A percentile compares a stretch with the other conserved stretches of the same genome.
Conservation (phyloP, 2,797 vertebrate genomes). For the Semaprochilodus insignis region DNA sequence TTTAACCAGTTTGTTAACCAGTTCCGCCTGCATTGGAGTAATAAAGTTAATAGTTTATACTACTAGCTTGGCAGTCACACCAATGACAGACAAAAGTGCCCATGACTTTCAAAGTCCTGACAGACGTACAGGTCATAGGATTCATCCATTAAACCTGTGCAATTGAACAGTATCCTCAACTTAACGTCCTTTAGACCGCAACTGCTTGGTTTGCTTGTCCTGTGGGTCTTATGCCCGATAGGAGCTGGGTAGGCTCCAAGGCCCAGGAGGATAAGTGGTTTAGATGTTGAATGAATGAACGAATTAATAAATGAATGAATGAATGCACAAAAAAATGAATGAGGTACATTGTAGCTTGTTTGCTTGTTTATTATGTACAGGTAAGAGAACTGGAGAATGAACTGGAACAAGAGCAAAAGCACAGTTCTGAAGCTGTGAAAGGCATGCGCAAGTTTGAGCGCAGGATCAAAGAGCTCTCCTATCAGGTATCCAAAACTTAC, state of each 20-base stretch:
- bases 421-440: constrained; percentile 74
- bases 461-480: constrained; percentile 79
- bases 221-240: too few relatives aligned
- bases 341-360: too few relatives aligned
- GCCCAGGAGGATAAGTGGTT: too few relatives aligned
- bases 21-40: neutral
- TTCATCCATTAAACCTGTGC: neutral
- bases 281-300: too few relatives aligned
- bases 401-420: constrained; percentile 75
- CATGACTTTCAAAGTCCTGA: neutral
- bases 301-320: too few relatives aligned
- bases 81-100: neutral
- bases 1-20: neutral
- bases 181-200: neutral
- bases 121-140: neutral
- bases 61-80: neutral
- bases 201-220: neutral
- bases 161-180: neutral
- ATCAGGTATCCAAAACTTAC: constrained; percentile 65
- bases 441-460: constrained; percentile 79
- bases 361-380: constrained; percentile 23
- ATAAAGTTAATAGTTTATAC: constrained; percentile 23
- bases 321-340: too few relatives aligned
- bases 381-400: constrained; percentile 78
- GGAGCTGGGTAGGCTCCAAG: too few relatives aligned